Conservation (phyloP, 2,797 vertebrate genomes). For the Coranthus polyacanthus region DNA sequence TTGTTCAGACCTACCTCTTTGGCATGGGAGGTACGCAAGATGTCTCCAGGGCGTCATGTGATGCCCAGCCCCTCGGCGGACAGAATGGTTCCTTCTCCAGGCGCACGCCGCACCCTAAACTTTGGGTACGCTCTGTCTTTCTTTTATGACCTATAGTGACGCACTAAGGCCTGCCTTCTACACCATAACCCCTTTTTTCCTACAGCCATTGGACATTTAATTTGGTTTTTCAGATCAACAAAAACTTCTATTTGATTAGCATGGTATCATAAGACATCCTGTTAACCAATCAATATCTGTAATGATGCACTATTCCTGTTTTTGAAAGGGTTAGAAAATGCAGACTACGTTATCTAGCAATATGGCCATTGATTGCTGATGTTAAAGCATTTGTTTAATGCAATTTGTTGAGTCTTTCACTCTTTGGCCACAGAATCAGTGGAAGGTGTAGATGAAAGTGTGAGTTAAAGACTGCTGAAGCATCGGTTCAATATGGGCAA, state of each 20-base stretch:
- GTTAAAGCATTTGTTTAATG: slow-evolving; percentile 80
- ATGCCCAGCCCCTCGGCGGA: slow-evolving; percentile 94
- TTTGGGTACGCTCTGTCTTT: slow-evolving; percentile 87
- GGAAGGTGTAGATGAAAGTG: slow-evolving; percentile 81
- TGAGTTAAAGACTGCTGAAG: slow-evolving; percentile 85
- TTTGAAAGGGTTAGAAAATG: slow-evolving; percentile 48
- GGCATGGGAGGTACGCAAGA: slow-evolving; percentile 99
- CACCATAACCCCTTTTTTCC: neutral
- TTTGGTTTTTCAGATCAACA: slow-evolving; percentile 51
- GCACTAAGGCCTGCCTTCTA: neutral
- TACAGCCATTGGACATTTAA: slow-evolving; percentile 28
- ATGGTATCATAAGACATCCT: slow-evolving; percentile 52
- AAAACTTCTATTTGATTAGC: slow-evolving; percentile 64
- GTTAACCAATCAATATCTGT: slow-evolving; percentile 65
- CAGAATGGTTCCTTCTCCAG: slow-evolving; percentile 91
- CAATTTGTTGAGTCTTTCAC: slow-evolving; percentile 75
- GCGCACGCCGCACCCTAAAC: slow-evolving; percentile 91
- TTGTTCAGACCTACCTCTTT: slow-evolving; percentile 93
- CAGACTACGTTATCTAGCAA: slow-evolving; percentile 45
- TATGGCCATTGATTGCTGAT: slow-evolving; percentile 62
- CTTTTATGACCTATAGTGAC: neutral
- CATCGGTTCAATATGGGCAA: slow-evolving; percentile 83
- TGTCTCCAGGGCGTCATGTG: slow-evolving; percentile 98
- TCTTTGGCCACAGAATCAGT: slow-evolving; percentile 65
- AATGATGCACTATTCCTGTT: slow-evolving; percentile 50